Conservation (phyloP, 1,140 invertebrate species). For the Caenorhabditis brenneri region DNA sequence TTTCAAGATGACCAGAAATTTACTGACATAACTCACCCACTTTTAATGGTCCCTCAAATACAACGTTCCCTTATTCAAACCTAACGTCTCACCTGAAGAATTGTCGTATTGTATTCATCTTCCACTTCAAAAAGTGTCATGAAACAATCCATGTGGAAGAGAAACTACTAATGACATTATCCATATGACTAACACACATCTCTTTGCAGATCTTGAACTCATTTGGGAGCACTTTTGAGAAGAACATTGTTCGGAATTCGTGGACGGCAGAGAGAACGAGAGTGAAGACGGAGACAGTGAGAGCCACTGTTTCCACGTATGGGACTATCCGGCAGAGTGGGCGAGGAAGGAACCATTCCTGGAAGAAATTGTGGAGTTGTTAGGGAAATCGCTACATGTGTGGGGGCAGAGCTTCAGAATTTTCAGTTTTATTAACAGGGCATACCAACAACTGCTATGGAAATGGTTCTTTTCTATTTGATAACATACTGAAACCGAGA, state of each 20-base stretch:
- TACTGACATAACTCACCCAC: no score
- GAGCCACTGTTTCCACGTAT: constrained; percentile 73
- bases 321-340: constrained; percentile 74
- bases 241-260: constrained; percentile 68
- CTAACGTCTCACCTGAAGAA: constrained; percentile 21
- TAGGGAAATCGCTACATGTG: no score
- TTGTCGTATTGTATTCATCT: neutral
- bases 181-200: constrained; percentile 72
- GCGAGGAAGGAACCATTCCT: constrained; percentile 57
- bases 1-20: no score
- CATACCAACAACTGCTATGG: no score
- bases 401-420: no score
- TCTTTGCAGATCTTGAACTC: constrained; percentile 38
- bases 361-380: neutral
- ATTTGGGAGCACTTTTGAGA: constrained; percentile 46
- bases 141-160: constrained; percentile 73
- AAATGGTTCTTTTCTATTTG: no score
- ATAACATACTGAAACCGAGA: no score
- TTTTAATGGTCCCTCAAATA: no score
- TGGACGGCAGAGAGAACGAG: constrained; percentile 75
- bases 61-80: no score
- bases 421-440: no score
- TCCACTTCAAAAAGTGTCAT: constrained; percentile 52
- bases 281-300: constrained; percentile 75
- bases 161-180: constrained; percentile 72